phyloP scores from a whole-genome alignment of 2,888 invertebrate genomes.

The Troides oblongomaculatus region DNA sequence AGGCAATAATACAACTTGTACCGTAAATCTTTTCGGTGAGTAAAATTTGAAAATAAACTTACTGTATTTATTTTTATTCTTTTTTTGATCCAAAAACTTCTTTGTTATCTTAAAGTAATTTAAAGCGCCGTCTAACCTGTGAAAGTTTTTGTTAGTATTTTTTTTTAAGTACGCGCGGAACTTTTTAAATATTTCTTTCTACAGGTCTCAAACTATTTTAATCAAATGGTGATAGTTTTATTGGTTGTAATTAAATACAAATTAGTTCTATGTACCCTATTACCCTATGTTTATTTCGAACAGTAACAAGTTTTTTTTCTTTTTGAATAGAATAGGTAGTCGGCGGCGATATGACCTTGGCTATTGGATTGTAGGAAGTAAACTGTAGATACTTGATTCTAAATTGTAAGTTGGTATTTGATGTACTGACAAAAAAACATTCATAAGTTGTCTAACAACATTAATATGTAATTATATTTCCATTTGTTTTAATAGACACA shows the following conservation, averaged over 20 bases:
- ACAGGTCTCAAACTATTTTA: conserved; percentile 30
- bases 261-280: conserved; percentile 33
- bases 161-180: conserved; percentile 68
- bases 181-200: conserved; percentile 55
- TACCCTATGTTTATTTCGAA: conserved; percentile 25
- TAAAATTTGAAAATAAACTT: conserved; percentile 37
- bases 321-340: conserved; percentile 73
- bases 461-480: conserved; percentile 41
- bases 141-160: conserved; percentile 51
- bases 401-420: conserved; percentile 79
- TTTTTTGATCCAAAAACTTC: not conserved
- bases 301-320: conserved; percentile 64
- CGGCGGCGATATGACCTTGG: conserved; percentile 75
- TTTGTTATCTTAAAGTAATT: conserved; percentile 3
- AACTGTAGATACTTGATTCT: conserved; percentile 76
- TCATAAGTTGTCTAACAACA: conserved; percentile 55
- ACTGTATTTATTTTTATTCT: not conserved
- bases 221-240: conserved; percentile 31
- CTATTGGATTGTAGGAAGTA: conserved; percentile 80
- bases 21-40: conserved; percentile 97
- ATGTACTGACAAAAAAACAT: conserved; percentile 75
- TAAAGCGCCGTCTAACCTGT: conserved; percentile 58
- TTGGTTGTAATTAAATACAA: conserved; percentile 43
- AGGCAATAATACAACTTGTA: conserved; percentile 97
- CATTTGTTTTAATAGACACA: conserved; percentile 16